Conservation (phyloP, 2,888 invertebrate genomes). For the Melieria crassipennis region DNA sequence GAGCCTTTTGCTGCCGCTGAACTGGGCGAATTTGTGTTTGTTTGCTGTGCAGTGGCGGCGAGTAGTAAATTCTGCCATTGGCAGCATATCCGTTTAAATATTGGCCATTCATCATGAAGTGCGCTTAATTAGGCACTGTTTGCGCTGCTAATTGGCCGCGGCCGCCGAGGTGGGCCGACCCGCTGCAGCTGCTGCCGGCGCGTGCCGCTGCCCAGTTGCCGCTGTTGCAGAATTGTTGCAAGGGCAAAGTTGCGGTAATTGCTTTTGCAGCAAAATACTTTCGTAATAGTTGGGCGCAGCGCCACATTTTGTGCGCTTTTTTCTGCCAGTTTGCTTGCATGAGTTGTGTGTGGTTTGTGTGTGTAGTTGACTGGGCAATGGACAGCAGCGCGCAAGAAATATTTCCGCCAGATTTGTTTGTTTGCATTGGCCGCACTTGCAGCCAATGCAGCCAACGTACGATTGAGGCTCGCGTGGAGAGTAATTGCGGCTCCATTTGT, state of each 20-base stretch:
- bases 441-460: too few relatives aligned
- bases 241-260: not conserved
- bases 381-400: too few relatives aligned
- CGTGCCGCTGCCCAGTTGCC: not conserved
- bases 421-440: too few relatives aligned
- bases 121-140: conserved; percentile 37
- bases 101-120: conserved; percentile 29
- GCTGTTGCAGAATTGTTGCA: conserved; percentile 1
- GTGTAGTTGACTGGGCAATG: too few relatives aligned
- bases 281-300: conserved; percentile 2
- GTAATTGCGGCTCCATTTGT: too few relatives aligned
- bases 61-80: conserved; percentile 20
- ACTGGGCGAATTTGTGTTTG: not conserved
- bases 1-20: not conserved
- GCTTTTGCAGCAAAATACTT: conserved; percentile 19
- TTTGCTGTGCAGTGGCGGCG: conserved; percentile 8
- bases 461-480: too few relatives aligned
- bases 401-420: too few relatives aligned
- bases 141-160: conserved; percentile 32
- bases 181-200: not conserved
- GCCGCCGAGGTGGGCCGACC: not conserved
- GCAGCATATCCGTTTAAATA: conserved; percentile 30
- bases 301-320: not conserved
- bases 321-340: not conserved
- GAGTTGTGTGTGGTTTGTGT: not conserved